Evolutionary conservation across 2,888 invertebrate genomes (phyloP), one percentile per base, ranked within the genome.

Genomic region (Myopa testacea): DNA sequence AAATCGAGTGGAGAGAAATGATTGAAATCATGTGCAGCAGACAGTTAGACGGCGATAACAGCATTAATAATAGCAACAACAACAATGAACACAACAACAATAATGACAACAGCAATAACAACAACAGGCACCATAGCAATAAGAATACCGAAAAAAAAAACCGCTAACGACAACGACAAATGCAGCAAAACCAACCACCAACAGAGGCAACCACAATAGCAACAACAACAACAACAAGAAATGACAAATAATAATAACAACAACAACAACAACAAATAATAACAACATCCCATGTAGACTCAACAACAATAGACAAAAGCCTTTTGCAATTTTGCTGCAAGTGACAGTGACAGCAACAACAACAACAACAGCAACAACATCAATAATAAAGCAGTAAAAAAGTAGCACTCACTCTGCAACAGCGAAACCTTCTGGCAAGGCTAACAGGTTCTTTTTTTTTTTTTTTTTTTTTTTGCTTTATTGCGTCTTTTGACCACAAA

Each of bases 341-440:
- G 45, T 45, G 45, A 16, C 69, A 52, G 50, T 12, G 50, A 4
- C 55, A 37, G 12, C 12, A 12, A 55, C 55, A 70, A 37, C 37
- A 34, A 70, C 7, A 19, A 10, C 8, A 37, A 68, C 16, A 68
- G 37, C 19, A 50, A 69, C n/a, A 45, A 69, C 16, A 26, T 2
- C 45, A 45, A 69, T 19, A 14, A n/a, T n/a, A 19, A 70, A 38
- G 45, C n/a, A 69, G 19, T n/a, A 38, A 45, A 1, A 37, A 37
- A 45, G 10, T 45, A 45, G 52, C 8, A 58, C 8, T 14, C 55
- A 55, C 55, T 55, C 14, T 5, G 72, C 37, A 72, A 40, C 78
- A 78, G 38, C 40, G 38, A 72, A 71, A 70, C 74, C 80, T 79
- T 79, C 79, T 65, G 77, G 77, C 80, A 80, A 80, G 80, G 80